Evolutionary conservation across 2,797 vertebrate species (phyloP).

Genomic region (Anomalospiza imberbis): DNA sequence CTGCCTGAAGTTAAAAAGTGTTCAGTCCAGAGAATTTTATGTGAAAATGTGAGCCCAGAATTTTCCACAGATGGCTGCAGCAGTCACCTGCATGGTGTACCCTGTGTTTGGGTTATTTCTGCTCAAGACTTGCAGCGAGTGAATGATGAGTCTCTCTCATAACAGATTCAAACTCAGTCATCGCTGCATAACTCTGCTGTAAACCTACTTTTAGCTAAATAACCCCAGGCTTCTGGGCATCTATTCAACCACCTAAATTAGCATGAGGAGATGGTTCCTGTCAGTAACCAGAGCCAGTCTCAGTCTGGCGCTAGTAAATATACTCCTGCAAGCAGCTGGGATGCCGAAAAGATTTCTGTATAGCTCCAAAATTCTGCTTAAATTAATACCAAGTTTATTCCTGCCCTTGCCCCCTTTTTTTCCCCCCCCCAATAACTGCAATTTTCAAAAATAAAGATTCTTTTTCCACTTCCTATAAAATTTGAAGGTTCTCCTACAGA

Average conservation of each 20-base stretch:
- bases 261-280: neutral
- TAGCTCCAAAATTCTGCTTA: neutral
- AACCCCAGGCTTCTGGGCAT: constrained; percentile 25
- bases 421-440: neutral
- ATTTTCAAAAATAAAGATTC: neutral
- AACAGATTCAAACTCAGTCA: constrained; percentile 55
- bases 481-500: neutral
- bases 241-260: constrained; percentile 43
- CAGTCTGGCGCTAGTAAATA: neutral
- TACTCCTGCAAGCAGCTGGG: neutral
- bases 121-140: constrained; percentile 18
- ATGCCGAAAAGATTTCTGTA: neutral
- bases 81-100: neutral
- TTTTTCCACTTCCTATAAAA: neutral
- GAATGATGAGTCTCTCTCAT: neutral
- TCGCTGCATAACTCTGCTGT: neutral
- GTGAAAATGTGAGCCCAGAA: neutral
- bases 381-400: neutral
- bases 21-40: neutral
- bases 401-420: neutral
- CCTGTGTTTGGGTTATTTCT: constrained; percentile 13
- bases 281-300: constrained; percentile 12
- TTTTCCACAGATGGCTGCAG: neutral
- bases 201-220: constrained; percentile 22
- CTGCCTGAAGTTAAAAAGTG: neutral